Base-by-base conservation (phyloP, 1,140 invertebrate genomes). In the Monochamus saltuarius region DNA sequence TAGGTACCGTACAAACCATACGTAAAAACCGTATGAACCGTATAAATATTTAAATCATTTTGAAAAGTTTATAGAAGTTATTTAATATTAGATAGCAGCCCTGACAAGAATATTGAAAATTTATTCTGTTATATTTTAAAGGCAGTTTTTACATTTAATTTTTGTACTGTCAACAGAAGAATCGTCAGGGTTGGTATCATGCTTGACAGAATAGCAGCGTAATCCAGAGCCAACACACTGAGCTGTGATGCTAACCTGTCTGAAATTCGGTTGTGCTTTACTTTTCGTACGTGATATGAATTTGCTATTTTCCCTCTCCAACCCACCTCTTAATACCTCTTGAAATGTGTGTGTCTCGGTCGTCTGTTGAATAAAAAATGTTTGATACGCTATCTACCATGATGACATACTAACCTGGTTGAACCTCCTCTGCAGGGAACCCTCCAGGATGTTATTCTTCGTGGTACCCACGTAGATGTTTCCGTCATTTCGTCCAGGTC, bases 401-500 rank as follows among this genome's bases (percentile, higher is more conserved):
- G 22, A 3, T 6, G 22, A 2, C 2, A 35, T 39, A 57, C 65
- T 62, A 77, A 89, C 88, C 81, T 95, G 92, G 67, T 91, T 92
- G 72, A 97, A 95, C 72, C 92, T 83, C 62, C 93, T 81, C 68
- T 94, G 91, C 29, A 95, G 74, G 1, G 92, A 94, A n/a, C 94
- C 94, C 75, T 95, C 91, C 60, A 97, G 79, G 45, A 98, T 94
- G 68, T 92, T 91, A 75, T 98, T 98, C 57, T 87, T 86, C 0
- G 91, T 95, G 7, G 95, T 97, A 11, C 95, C 95, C 7, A 97
- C 90, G 72, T 93, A 96, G 51, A 96, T 87, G 72, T 93, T 92
- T 0, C 92, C 91, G 70, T 95, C 92, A 67, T 92, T 90, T 61
- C 90, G 82, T 1, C 89, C 90, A 1, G 89, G 89, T 50, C 89